Percentiles rank a stretch among this genome's conserved stretches.
Conservation (phyloP, 2,797 vertebrate genomes). For the Tenualosa thibaudeaui region DNA sequence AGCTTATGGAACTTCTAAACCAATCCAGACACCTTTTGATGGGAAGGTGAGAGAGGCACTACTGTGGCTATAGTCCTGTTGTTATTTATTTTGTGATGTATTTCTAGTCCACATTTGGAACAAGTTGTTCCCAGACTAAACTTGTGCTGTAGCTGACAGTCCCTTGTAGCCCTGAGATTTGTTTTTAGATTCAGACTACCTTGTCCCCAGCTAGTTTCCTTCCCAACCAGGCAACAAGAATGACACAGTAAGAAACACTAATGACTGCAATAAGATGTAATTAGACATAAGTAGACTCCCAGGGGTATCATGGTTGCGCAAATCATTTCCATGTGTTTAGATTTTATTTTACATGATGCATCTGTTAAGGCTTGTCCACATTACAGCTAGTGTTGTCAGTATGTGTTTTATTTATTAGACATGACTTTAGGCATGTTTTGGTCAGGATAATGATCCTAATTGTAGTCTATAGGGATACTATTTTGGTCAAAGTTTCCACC, state of each 20-base stretch:
- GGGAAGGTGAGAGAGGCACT: neutral
- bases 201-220: no score
- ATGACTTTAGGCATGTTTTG: neutral
- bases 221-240: no score
- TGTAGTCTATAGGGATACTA: neutral
- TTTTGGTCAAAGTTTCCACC: neutral
- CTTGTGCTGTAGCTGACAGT: no score
- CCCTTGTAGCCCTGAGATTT: neutral
- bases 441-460: neutral
- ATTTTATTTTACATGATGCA: neutral
- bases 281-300: neutral
- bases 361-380: neutral
- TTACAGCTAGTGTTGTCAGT: neutral
- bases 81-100: no score
- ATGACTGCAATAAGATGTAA: neutral
- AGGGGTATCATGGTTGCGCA: neutral
- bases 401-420: neutral
- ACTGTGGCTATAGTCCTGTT: neutral
- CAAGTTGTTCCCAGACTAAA: no score
- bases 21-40: neutral
- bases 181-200: no score
- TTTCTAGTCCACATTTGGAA: no score
- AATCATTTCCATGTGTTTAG: neutral
- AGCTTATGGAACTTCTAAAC: neutral
- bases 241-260: neutral